Conservation (phyloP, 2,888 invertebrate genomes). For the Coelopa pilipes region DNA sequence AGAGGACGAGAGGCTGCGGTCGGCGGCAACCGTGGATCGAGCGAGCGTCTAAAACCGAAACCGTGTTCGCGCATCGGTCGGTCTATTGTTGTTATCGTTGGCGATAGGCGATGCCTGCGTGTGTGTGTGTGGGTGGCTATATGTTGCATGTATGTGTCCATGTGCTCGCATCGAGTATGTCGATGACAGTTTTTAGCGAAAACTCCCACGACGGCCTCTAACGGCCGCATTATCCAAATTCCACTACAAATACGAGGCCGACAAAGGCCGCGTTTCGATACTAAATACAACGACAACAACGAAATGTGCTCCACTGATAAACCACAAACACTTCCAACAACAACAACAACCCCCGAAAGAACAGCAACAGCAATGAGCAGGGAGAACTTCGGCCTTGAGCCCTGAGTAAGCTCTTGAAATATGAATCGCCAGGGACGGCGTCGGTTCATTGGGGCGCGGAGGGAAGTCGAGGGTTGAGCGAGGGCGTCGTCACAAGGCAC, state of each 20-base stretch:
- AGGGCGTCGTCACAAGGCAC: not conserved
- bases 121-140: not conserved
- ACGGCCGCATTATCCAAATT: conserved; percentile 4
- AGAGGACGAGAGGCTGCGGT: too few relatives aligned
- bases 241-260: not conserved
- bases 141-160: not conserved
- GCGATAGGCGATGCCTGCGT: not conserved
- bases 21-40: too few relatives aligned
- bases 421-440: not conserved
- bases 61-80: not conserved
- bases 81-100: not conserved
- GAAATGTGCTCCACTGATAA: too few relatives aligned
- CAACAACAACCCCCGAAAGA: conserved; percentile 5
- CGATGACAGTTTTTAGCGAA: not conserved
- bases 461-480: not conserved
- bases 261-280: too few relatives aligned
- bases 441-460: not conserved
- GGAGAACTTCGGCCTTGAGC: not conserved
- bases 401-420: not conserved
- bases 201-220: not conserved
- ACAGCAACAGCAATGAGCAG: not conserved
- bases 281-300: too few relatives aligned
- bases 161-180: not conserved
- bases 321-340: too few relatives aligned
- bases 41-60: too few relatives aligned